Evolutionary conservation across 2,888 invertebrate genomes (phyloP), one percentile per base, ranked within the genome.

Genomic region (Drosophila fungiperda): DNA sequence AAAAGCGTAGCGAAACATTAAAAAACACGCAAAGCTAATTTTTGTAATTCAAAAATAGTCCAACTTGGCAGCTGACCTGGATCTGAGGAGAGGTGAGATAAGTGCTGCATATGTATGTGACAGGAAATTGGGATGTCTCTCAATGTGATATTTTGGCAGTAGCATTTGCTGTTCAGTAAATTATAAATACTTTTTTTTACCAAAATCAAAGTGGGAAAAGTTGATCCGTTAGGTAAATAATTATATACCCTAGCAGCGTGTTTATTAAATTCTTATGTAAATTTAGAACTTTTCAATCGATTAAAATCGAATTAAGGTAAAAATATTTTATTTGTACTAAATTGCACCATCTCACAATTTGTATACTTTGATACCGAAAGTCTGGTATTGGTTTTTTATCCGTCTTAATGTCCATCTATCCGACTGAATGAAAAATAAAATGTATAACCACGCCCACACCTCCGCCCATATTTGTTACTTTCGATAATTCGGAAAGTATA

Each of bases 21-120:
- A 55, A 35, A 36, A 50, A 45, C 66, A 66, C 57, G 58, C 64
- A 48, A 67, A 64, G 36, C n/a, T 55, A 53, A 26, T 67, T 59
- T 53, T 53, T 29, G 6, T 33, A 52, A 32, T 38, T 17, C 33
- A 12, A 38, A 40, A 60, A 64, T 33, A 63, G 67, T 66, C 72
- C 2, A 54, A 32, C 11, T 20, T 63, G 48, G 20, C 52, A 71
- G 38, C 29, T 58, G 48, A 48, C 29, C 36, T 26, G 38, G 15
- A 45, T n/a, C 7, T 33, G 12, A 6, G 26, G n/a, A 36, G 17
- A 33, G 12, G 54, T 3, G 20, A 8, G 33, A 7, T 12, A 67
- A 53, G 68, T 15, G n/a, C 29, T 12, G 23, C 11, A 6, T 5
- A 12, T 40, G 12, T 3, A 40, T 9, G 4, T 40, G 4, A 9